Conservation (phyloP, 1,140 invertebrate species). For the Melitaea cinxia region DNA sequence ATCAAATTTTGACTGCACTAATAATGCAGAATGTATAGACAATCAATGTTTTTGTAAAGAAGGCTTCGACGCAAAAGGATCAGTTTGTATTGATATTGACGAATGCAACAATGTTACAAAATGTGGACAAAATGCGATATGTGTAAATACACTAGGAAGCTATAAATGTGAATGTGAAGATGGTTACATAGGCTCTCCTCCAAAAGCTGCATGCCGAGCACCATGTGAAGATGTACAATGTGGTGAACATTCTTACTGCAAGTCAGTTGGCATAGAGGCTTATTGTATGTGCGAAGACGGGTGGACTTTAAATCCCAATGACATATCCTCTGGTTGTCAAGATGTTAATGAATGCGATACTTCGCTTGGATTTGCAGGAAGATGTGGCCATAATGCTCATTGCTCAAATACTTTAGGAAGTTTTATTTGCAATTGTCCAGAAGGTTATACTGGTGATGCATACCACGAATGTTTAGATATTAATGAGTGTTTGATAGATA, state of each 20-base stretch:
- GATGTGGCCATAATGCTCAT: conserved; percentile 91
- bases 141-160: conserved; percentile 91
- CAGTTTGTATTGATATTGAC: conserved; percentile 90
- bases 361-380: conserved; percentile 88
- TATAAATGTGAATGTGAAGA: conserved; percentile 94
- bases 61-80: conserved; percentile 91
- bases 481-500: conserved; percentile 87
- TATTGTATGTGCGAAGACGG: conserved; percentile 96
- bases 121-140: conserved; percentile 91
- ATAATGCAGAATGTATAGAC: conserved; percentile 94
- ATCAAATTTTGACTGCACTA: conserved; percentile 95
- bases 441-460: conserved; percentile 91
- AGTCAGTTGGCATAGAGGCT: conserved; percentile 93
- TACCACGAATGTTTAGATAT: conserved; percentile 90
- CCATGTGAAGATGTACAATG: conserved; percentile 96
- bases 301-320: conserved; percentile 94
- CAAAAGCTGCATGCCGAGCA: conserved; percentile 90
- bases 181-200: conserved; percentile 92
- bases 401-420: conserved; percentile 92
- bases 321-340: conserved; percentile 93
- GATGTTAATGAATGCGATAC: conserved; percentile 97
- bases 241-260: conserved; percentile 93
- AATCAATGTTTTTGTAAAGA: conserved; percentile 95
- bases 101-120: conserved; percentile 88
- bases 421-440: conserved; percentile 89